Percentiles rank a stretch among this genome's conserved stretches.
These are phyloP conservation scores for Syngnathoides biaculeatus DNA, from an alignment of 2,113 vertebrate genomes.

Conservation along the genomic window DNA sequence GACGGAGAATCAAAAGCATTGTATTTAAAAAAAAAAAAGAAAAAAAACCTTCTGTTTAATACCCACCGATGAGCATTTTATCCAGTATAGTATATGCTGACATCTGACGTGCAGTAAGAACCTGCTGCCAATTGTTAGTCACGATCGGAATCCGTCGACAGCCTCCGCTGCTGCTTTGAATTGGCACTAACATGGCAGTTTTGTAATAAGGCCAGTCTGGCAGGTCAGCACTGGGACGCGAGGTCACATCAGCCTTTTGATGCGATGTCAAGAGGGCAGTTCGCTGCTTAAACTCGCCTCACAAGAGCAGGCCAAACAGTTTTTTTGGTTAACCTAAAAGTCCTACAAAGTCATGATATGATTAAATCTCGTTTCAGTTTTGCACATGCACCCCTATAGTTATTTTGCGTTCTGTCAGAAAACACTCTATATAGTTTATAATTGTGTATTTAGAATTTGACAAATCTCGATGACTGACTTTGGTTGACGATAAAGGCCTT, in stretches of 20 bases:
- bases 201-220: slow-evolving; percentile 53
- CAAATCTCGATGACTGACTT: neutral
- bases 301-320: slow-evolving; percentile 5
- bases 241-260: slow-evolving; percentile 43
- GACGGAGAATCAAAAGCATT: neutral
- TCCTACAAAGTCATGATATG: neutral
- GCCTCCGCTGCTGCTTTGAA: slow-evolving; percentile 61
- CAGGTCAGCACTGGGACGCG: slow-evolving; percentile 47
- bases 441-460: neutral
- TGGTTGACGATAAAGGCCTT: neutral
- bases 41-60: slow-evolving; percentile 3
- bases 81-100: neutral
- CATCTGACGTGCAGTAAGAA: slow-evolving; percentile 6
- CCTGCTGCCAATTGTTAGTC: slow-evolving; percentile 29
- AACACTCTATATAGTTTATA: neutral
- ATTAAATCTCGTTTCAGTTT: neutral
- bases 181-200: slow-evolving; percentile 55
- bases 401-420: neutral
- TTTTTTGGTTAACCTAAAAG: neutral
- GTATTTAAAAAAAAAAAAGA: too few relatives aligned
- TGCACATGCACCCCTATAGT: too few relatives aligned
- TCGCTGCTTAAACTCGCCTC: slow-evolving; percentile 10
- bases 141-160: slow-evolving; percentile 59
- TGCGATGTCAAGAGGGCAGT: slow-evolving; percentile 38
- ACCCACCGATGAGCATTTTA: neutral